Evolutionary conservation across 2,113 vertebrate species (phyloP).

Genomic region (Sinosuthora webbiana): DNA sequence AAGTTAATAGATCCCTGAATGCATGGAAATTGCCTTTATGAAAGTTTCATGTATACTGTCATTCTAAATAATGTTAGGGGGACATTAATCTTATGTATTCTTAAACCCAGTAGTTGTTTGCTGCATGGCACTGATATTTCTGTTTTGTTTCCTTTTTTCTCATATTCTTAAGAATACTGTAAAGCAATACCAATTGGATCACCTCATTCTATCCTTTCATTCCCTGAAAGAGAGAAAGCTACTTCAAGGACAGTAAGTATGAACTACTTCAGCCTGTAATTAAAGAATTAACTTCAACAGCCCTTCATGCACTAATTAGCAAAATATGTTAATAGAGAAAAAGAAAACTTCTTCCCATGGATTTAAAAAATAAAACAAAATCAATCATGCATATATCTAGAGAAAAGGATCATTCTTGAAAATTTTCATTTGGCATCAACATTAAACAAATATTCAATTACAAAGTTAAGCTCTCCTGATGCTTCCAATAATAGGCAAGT

Average conservation of each 20-base stretch:
- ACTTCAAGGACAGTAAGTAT: not conserved
- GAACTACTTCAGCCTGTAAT: not conserved
- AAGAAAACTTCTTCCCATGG: not conserved
- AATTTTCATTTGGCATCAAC: not conserved
- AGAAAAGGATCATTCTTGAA: not conserved
- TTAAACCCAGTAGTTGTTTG: not conserved
- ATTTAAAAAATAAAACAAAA: not conserved
- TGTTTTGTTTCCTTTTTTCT: not conserved
- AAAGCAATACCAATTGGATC: not conserved
- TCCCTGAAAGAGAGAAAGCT: not conserved
- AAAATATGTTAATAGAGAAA: not conserved
- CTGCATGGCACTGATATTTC: not conserved
- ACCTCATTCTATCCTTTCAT: not conserved
- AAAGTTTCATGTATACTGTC: constrained; percentile 6
- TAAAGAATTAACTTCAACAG: not conserved
- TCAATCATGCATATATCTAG: not conserved
- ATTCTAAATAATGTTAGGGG: not conserved
- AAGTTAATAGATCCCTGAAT: not conserved
- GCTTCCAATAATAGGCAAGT: not conserved
- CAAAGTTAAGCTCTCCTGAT: not conserved
- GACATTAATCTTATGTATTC: not conserved
- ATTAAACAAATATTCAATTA: not conserved
- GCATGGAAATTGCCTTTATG: not conserved
- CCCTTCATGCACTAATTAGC: not conserved
- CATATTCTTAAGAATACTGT: not conserved